phyloP scores from a whole-genome alignment of 2,113 vertebrate species.

The Xiphorhynchus elegans region DNA sequence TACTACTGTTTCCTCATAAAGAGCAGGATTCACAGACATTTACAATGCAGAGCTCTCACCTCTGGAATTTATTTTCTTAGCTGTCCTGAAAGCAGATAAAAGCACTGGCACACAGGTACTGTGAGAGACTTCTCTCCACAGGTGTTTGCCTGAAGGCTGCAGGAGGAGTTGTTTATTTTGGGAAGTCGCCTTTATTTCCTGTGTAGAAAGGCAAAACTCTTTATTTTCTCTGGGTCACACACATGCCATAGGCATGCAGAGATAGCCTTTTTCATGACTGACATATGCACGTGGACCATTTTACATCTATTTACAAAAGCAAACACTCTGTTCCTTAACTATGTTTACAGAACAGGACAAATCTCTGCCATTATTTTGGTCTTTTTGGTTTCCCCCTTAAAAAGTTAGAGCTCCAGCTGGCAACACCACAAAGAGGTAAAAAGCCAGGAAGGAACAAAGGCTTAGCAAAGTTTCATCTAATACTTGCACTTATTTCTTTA shows the following conservation, averaged over 20 bases:
- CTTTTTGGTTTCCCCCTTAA: not conserved
- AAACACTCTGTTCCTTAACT: not conserved
- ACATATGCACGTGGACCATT: not conserved
- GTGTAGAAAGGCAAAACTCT: not conserved
- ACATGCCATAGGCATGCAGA: not conserved
- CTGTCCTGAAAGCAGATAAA: conserved; percentile 28
- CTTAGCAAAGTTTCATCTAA: not conserved
- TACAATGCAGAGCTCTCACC: not conserved
- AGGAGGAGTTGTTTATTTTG: not conserved
- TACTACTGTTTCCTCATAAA: not conserved
- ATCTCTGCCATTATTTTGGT: not conserved
- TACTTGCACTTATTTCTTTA: not conserved
- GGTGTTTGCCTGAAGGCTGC: conserved; percentile 31
- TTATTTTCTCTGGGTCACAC: not conserved
- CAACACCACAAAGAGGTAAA: not conserved
- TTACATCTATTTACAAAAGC: not conserved
- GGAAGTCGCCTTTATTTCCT: not conserved
- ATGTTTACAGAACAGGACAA: not conserved
- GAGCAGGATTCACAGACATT: not conserved
- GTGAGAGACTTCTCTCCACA: not conserved
- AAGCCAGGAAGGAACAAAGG: not conserved
- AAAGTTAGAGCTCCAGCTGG: not conserved
- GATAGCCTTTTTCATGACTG: not conserved
- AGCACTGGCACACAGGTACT: not conserved
- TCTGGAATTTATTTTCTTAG: not conserved